These are phyloP conservation scores for Spodoptera exigua DNA, from an alignment of 2,888 invertebrate species.

Conservation along the genomic window DNA sequence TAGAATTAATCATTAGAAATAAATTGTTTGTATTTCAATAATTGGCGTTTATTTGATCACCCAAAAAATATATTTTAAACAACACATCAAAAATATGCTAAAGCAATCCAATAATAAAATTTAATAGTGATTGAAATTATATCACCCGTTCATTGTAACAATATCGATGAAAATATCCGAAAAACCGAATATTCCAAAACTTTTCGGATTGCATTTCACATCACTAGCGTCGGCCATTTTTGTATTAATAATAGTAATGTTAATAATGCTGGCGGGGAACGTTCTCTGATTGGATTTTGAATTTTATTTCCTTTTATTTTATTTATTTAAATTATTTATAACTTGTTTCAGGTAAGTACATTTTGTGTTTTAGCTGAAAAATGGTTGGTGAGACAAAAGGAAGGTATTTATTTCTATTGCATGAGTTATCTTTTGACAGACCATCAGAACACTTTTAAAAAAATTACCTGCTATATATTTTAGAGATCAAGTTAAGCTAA, in stretches of 20 bases:
- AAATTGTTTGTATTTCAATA: constrained; percentile 36
- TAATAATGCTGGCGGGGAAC: constrained; percentile 68
- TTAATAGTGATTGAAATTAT: too few species aligned
- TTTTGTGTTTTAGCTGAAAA: constrained; percentile 48
- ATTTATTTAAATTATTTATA: constrained; percentile 42
- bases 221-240: constrained; percentile 69
- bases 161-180: constrained; percentile 25
- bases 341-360: constrained; percentile 61
- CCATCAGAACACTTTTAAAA: too few species aligned
- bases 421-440: constrained; percentile 4
- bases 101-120: too few species aligned
- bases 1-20: constrained; percentile 41
- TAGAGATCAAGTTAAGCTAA: too few species aligned
- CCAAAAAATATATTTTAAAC: background rate
- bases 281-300: constrained; percentile 36
- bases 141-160: constrained; percentile 35
- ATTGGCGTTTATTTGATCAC: constrained; percentile 41
- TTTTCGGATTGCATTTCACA: constrained; percentile 35
- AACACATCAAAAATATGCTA: background rate
- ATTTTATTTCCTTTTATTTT: constrained; percentile 29
- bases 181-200: background rate
- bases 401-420: constrained; percentile 41
- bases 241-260: constrained; percentile 74
- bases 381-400: constrained; percentile 6
- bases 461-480: too few species aligned